These are phyloP conservation scores for Tauraco hartlaubi DNA, from an alignment of 2,797 vertebrate genomes.

Conservation along the genomic window DNA sequence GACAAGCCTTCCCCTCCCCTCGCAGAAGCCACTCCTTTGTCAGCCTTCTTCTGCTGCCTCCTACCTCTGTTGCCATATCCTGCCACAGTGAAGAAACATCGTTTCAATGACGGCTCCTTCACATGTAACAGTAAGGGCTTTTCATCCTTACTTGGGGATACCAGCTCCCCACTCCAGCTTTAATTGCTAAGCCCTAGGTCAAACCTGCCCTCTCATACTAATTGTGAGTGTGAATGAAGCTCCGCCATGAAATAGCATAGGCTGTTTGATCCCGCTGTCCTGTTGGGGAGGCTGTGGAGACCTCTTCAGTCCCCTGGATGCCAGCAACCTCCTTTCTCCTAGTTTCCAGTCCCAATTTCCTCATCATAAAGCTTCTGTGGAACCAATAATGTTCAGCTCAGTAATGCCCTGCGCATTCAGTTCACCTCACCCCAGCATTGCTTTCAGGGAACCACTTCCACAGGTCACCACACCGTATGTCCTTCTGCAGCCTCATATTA, in stretches of 20 bases:
- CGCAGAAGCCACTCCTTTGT: neutral
- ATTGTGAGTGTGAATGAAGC: neutral
- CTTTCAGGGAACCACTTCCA: neutral
- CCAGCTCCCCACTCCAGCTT: neutral
- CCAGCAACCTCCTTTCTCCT: neutral
- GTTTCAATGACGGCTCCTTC: neutral
- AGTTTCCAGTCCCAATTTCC: neutral
- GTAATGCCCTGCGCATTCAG: accelerated
- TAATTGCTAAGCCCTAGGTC: neutral
- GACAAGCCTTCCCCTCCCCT: neutral
- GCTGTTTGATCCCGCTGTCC: neutral
- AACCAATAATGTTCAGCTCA: neutral
- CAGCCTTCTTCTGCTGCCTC: neutral
- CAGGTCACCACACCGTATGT: accelerated
- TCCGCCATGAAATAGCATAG: neutral
- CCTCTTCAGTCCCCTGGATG: neutral
- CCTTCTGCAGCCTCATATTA: neutral
- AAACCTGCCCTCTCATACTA: neutral
- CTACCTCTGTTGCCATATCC: neutral
- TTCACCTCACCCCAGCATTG: neutral
- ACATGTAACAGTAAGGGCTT: neutral
- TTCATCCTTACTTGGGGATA: neutral
- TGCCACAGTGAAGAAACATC: neutral
- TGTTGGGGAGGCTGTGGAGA: neutral
- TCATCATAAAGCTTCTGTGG: neutral